Percentiles rank a stretch among this genome's conserved stretches.
phyloP scores from a whole-genome alignment of 1,140 invertebrate genomes.

The Bombus cullumanus region DNA sequence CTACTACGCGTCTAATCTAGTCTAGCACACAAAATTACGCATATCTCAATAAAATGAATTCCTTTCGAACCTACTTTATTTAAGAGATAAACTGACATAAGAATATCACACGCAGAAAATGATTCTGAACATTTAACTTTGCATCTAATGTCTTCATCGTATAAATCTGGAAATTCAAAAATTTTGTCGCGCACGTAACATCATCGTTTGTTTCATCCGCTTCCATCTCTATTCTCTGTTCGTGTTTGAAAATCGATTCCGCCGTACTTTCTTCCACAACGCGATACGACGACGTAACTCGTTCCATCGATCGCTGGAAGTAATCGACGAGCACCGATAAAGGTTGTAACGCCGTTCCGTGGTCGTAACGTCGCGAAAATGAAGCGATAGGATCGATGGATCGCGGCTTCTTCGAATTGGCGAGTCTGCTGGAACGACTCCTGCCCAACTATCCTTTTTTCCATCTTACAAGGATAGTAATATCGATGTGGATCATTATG shows the following conservation, averaged over 20 bases:
- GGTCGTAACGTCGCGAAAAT: slow-evolving; percentile 38
- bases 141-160: too few relatives aligned
- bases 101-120: too few relatives aligned
- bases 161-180: too few relatives aligned
- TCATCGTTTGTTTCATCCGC: too few relatives aligned
- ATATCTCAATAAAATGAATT: too few relatives aligned
- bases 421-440: slow-evolving; percentile 56
- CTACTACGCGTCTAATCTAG: too few relatives aligned
- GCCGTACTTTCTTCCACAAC: not conserved
- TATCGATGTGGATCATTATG: slow-evolving; percentile 55
- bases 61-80: too few relatives aligned
- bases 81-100: too few relatives aligned
- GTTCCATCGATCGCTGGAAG: slow-evolving; percentile 3
- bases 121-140: too few relatives aligned
- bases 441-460: not conserved
- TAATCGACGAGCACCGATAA: slow-evolving; percentile 51
- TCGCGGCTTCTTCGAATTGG: slow-evolving; percentile 57
- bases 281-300: not conserved
- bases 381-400: slow-evolving; percentile 49
- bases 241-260: slow-evolving; percentile 2
- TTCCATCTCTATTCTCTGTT: not conserved
- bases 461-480: slow-evolving; percentile 36
- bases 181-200: too few relatives aligned
- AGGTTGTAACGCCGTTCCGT: slow-evolving; percentile 33
- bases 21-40: too few relatives aligned